phyloP scores from a whole-genome alignment of 2,113 vertebrate species.

The Halcyon senegalensis region DNA sequence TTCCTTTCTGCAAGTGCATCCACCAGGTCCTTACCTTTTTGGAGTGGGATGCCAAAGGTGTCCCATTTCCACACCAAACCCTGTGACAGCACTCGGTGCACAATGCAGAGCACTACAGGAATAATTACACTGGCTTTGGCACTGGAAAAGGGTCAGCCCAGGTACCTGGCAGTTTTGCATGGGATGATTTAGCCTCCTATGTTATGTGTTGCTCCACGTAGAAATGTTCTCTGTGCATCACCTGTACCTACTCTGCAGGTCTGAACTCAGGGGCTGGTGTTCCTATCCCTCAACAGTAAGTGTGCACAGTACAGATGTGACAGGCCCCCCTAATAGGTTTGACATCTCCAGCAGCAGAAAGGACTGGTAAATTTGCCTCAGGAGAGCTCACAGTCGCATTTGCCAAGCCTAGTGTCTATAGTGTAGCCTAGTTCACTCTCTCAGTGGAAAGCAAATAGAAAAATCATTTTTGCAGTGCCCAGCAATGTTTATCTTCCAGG shows the following conservation, averaged over 20 bases:
- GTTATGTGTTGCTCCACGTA: neutral
- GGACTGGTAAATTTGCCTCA: neutral
- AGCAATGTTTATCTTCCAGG: slow-evolving; percentile 58
- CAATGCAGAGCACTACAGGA: neutral
- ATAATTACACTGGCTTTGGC: neutral
- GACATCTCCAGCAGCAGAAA: neutral
- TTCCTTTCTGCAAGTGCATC: neutral
- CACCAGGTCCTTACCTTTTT: neutral
- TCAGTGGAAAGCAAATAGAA: slow-evolving; percentile 52
- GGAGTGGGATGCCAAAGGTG: neutral
- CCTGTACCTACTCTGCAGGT: fast-evolving
- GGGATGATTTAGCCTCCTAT: neutral
- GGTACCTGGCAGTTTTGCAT: neutral
- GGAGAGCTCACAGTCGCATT: neutral
- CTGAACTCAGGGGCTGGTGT: neutral
- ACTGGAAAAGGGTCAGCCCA: neutral
- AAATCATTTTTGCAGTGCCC: slow-evolving; percentile 27
- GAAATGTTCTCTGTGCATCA: neutral
- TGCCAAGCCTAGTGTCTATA: neutral
- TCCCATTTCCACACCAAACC: neutral
- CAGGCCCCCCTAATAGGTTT: neutral
- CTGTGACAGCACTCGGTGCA: neutral
- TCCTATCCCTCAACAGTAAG: neutral
- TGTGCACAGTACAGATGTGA: neutral
- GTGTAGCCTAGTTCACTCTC: neutral